Conservation (phyloP, 2,888 invertebrate species). For the Spilosoma lubricipeda region DNA sequence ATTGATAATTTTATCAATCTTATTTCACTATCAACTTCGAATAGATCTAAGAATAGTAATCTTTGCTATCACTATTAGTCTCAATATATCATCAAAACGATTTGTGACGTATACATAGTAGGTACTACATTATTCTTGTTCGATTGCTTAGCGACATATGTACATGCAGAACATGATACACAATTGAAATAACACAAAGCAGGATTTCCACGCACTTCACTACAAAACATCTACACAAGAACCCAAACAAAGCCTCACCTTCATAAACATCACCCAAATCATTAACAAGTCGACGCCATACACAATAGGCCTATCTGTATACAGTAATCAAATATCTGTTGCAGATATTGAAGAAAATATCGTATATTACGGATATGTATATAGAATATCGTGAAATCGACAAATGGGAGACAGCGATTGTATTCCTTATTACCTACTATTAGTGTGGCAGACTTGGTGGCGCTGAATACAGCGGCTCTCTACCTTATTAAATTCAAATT, state of each 20-base stretch:
- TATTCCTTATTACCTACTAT: background rate
- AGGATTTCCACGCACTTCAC: background rate
- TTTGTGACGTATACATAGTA: background rate
- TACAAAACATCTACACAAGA: background rate
- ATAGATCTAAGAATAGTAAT: background rate
- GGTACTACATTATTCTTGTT: background rate
- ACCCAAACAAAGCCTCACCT: background rate
- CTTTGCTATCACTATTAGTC: background rate
- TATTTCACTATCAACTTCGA: background rate
- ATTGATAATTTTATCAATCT: too few relatives aligned
- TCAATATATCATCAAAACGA: background rate
- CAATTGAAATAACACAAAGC: background rate
- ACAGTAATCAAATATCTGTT: conserved; percentile 10
- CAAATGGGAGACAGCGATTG: background rate
- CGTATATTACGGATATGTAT: background rate
- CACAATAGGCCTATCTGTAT: conserved; percentile 11
- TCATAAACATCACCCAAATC: conserved; percentile 3
- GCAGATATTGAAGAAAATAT: background rate
- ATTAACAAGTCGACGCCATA: background rate
- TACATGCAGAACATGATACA: background rate
- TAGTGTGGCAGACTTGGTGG: conserved; percentile 6
- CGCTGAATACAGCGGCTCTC: conserved; percentile 5
- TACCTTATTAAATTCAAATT: background rate
- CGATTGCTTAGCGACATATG: background rate
- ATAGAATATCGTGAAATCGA: background rate